phyloP scores from a whole-genome alignment of 2,113 vertebrate genomes.

The Sarotherodon lohbergeri region DNA sequence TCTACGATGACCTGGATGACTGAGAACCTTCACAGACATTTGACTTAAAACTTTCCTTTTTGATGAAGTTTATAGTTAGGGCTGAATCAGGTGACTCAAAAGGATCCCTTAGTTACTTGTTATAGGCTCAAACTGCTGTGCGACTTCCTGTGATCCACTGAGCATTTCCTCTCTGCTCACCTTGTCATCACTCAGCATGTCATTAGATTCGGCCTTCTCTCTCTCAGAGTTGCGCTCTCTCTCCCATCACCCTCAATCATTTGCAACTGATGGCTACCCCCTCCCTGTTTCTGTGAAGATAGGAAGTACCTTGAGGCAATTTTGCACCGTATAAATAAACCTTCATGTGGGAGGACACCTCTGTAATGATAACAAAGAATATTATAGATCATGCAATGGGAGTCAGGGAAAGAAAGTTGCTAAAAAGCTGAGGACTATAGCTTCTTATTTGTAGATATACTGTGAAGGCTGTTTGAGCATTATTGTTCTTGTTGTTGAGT shows the following conservation, averaged over 20 bases:
- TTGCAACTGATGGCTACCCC: background rate
- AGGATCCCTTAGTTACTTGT: background rate
- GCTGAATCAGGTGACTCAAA: background rate
- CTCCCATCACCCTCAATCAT: background rate
- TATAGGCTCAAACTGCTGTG: background rate
- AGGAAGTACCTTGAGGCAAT: background rate
- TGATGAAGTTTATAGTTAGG: accelerated
- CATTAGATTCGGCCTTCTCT: background rate
- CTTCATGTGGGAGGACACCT: background rate
- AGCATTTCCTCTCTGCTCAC: background rate
- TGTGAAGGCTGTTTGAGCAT: accelerated
- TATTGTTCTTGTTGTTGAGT: background rate
- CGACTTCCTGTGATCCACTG: background rate
- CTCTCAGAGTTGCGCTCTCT: background rate
- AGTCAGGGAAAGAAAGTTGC: background rate
- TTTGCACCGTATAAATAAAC: background rate
- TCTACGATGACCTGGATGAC: no score
- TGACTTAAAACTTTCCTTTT: background rate
- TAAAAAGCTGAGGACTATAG: background rate
- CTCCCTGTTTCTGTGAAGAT: background rate
- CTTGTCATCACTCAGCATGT: background rate
- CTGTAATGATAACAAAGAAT: background rate
- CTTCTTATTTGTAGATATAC: background rate
- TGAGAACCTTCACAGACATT: no score
- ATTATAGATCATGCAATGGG: background rate